Base-by-base conservation (phyloP, 1,140 invertebrate genomes). In the Phenacoccus solenopsis region DNA sequence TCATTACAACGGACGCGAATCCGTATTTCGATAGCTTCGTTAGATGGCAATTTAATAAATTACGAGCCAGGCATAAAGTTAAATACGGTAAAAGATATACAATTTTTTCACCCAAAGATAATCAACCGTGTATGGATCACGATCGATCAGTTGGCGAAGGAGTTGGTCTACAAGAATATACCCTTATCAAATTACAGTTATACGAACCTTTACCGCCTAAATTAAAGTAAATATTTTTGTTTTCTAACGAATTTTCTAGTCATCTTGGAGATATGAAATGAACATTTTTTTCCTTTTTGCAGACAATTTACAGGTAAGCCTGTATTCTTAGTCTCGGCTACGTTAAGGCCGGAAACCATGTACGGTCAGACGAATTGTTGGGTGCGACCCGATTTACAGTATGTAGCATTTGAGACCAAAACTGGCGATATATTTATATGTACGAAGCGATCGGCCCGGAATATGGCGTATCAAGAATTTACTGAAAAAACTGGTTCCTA, bases 291-390 rank as follows among this genome's bases (percentile, higher is more conserved):
- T n/a, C 5, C 70, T 71, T 74, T 73, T 81, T 81, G 61, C 72
- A 88, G 87, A 67, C 69, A 74, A 69, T 78, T 86, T 68, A 74
- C 78, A 71, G 79, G 79, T 2, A 84, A 86, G 76, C 76, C 83
- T 9, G 83, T 98, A 24, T 97, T 81, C 78, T 83, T 99, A 64
- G 94, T 99, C 13, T 96, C 96, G 49, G 98, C 95, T n/a, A 99
- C 98, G 20, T 80, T 99, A 5, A 82, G 96, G 73, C 96, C 97
- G 12, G 98, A 99, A 82, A 99, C 98, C 0, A 99, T 99, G 97
- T 99, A 98, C 79, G 98, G 98, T 1, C 98, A 99, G 82, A 99
- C 98, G 0, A 99, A 99, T 78, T 98, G 96, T 78, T 99, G 96
- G 95, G 77, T 99, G 0, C 89, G 89, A 76, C 98, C 98, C 2